These are phyloP conservation scores for Vanessa atalanta DNA, from an alignment of 1,140 invertebrate species.

Conservation along the genomic window DNA sequence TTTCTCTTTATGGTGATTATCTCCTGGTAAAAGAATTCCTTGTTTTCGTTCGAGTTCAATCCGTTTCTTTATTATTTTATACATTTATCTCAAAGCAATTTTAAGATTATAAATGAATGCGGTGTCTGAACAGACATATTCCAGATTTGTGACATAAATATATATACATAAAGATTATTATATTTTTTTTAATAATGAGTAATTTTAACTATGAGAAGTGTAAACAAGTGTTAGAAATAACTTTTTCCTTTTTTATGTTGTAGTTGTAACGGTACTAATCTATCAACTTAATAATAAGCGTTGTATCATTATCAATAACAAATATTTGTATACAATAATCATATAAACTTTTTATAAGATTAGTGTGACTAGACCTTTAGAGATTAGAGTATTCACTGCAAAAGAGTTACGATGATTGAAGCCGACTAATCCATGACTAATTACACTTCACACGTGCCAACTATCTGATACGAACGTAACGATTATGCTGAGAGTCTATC, in stretches of 20 bases:
- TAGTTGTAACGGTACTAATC: too few relatives aligned
- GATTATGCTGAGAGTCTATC: constrained; percentile 46
- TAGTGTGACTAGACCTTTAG: neutral
- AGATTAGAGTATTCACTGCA: neutral
- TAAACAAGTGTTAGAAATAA: too few relatives aligned
- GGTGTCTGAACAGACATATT: constrained; percentile 4
- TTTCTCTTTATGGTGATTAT: neutral
- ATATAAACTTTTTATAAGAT: constrained; percentile 6
- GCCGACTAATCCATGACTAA: constrained; percentile 33
- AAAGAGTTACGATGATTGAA: constrained; percentile 16
- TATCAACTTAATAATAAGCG: too few relatives aligned
- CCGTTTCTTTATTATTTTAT: constrained; percentile 11
- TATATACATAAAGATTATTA: too few relatives aligned
- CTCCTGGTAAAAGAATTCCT: neutral
- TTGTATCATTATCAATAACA: too few relatives aligned
- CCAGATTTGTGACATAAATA: neutral
- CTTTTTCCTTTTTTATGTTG: too few relatives aligned
- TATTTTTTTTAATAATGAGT: too few relatives aligned
- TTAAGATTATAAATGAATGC: constrained; percentile 17
- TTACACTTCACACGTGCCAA: constrained; percentile 45
- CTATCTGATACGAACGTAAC: constrained; percentile 43
- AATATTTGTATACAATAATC: too few relatives aligned
- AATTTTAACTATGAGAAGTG: too few relatives aligned
- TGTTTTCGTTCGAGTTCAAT: neutral
- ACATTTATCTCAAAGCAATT: constrained; percentile 12